These are phyloP conservation scores for Anastatus disparis DNA, from an alignment of 1,140 invertebrate genomes.

Conservation along the genomic window DNA sequence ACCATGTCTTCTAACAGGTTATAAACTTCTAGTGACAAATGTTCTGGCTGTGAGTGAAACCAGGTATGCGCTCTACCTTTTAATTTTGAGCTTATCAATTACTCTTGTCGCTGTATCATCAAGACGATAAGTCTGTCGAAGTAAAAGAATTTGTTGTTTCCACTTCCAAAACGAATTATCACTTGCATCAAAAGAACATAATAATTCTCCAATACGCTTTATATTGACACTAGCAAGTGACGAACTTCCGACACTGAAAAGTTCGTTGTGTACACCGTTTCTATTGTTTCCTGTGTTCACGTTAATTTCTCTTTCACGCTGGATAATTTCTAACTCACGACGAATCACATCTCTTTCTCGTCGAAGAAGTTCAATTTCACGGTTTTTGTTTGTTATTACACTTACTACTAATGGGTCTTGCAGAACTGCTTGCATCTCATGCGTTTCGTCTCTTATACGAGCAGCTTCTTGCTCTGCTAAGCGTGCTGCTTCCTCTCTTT, in stretches of 20 bases:
- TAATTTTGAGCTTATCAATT: constrained; percentile 17
- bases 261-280: background rate
- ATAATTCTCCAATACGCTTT: constrained; percentile 15
- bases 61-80: constrained; percentile 18
- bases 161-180: background rate
- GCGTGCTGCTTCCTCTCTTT: too few species aligned
- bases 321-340: constrained; percentile 15
- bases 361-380: too few species aligned
- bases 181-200: constrained; percentile 19
- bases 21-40: background rate
- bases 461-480: too few species aligned
- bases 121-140: constrained; percentile 8
- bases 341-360: constrained; percentile 11
- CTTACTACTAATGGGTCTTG: too few species aligned
- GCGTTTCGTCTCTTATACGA: too few species aligned
- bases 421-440: too few species aligned
- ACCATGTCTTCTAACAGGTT: background rate
- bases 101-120: constrained; percentile 14
- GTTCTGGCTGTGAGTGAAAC: constrained; percentile 32
- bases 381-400: too few species aligned
- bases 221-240: too few species aligned
- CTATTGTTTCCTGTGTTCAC: background rate
- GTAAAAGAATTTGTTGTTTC: constrained; percentile 6
- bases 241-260: too few species aligned
- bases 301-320: background rate